Evolutionary conservation across 2,888 invertebrate species (phyloP).

Genomic region (Habrosyne pyritoides): DNA sequence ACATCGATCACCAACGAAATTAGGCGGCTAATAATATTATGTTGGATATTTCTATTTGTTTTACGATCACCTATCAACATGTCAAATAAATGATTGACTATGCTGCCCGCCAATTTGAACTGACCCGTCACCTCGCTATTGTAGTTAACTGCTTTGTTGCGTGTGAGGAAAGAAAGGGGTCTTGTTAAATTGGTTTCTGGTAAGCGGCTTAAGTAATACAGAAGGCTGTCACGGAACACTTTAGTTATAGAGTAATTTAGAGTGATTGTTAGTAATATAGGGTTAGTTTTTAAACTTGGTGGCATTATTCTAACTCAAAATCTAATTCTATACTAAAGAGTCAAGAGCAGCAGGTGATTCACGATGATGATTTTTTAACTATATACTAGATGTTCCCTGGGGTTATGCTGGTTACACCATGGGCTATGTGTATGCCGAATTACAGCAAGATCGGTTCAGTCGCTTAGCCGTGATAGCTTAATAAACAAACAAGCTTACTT

Average conservation of each 20-base stretch:
- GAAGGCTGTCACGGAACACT: constrained; percentile 5
- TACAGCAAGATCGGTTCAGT: too few relatives aligned
- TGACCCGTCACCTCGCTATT: constrained; percentile 25
- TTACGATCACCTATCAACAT: constrained; percentile 3
- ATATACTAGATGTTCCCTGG: too few relatives aligned
- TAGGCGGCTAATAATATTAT: background rate
- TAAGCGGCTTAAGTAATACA: constrained; percentile 7
- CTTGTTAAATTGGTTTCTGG: constrained; percentile 21
- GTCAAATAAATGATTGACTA: constrained; percentile 3
- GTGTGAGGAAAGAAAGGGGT: constrained; percentile 16
- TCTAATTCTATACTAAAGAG: too few relatives aligned
- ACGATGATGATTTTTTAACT: too few relatives aligned
- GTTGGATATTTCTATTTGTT: background rate
- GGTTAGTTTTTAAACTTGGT: background rate
- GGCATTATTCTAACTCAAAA: too few relatives aligned
- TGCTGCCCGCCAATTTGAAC: background rate
- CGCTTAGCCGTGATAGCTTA: too few relatives aligned
- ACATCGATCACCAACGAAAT: background rate
- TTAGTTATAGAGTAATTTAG: background rate
- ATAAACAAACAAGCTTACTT: too few relatives aligned
- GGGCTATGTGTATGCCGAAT: too few relatives aligned
- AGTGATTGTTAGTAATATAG: background rate
- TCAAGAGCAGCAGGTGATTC: too few relatives aligned
- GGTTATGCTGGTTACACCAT: too few relatives aligned
- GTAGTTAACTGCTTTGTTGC: constrained; percentile 12